phyloP scores from a whole-genome alignment of 2,797 vertebrate genomes.

The Paratrypauchen microcephalus region DNA sequence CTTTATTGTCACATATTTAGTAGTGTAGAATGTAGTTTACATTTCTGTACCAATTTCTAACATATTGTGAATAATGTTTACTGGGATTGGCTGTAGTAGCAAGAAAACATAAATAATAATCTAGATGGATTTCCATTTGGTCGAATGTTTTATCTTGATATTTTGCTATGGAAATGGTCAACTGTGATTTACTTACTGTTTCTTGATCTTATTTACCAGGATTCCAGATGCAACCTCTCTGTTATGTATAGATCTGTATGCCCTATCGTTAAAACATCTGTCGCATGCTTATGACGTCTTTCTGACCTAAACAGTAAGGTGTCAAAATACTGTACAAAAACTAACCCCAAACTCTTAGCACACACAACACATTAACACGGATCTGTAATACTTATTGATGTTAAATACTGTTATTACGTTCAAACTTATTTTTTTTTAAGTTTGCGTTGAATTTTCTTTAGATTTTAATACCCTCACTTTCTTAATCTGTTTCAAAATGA shows the following conservation, averaged over 20 bases:
- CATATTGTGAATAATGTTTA: not conserved
- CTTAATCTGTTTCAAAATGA: not conserved
- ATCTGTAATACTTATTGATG: not conserved
- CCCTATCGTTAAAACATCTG: slow-evolving; percentile 7
- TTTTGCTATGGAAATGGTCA: not conserved
- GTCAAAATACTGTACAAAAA: not conserved
- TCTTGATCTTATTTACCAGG: not conserved
- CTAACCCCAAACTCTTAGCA: not conserved
- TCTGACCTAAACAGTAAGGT: not conserved
- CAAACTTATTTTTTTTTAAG: not conserved
- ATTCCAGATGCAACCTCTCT: not conserved
- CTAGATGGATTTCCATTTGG: not conserved
- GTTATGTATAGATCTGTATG: not conserved
- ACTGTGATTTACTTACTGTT: slow-evolving; percentile 36
- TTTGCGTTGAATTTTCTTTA: not conserved
- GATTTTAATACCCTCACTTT: not conserved
- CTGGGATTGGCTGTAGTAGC: no score
- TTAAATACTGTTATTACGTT: not conserved
- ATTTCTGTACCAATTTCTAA: not conserved
- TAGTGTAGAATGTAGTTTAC: not conserved
- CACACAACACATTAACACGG: not conserved
- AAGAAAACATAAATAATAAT: not conserved
- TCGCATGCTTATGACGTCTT: slow-evolving; percentile 54
- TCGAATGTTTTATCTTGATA: not conserved
- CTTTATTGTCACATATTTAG: no score